Conservation (phyloP, 2,113 vertebrate species). For the Amphiprion ocellaris region DNA sequence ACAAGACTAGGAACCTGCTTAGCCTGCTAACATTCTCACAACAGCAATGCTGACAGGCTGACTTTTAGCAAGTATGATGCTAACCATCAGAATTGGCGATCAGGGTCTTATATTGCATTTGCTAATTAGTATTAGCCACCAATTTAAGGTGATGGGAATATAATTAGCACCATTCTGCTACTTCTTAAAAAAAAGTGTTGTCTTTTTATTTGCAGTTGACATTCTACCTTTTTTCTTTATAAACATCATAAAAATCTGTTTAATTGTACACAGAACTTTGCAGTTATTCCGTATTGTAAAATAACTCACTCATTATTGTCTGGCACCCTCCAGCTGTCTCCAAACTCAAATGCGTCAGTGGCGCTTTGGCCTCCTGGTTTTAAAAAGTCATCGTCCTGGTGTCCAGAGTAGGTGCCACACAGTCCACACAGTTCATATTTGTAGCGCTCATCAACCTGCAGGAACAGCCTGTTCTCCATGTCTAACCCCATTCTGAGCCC, state of each 20-base stretch:
- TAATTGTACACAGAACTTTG: background rate
- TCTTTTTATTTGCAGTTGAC: no score
- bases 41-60: no score
- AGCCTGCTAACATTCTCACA: background rate
- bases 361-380: constrained; percentile 75
- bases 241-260: no score
- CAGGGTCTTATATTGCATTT: no score
- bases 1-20: background rate
- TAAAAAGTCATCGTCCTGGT: constrained; percentile 83
- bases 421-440: constrained; percentile 82
- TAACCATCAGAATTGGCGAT: no score
- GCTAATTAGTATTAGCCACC: no score
- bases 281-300: background rate
- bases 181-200: no score
- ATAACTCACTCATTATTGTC: constrained; percentile 75
- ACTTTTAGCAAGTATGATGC: no score
- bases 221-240: no score
- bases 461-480: constrained; percentile 79
- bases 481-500: constrained; percentile 83
- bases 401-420: constrained; percentile 84
- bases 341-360: constrained; percentile 76
- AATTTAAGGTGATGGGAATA: no score
- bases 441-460: constrained; percentile 84
- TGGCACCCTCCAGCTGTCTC: constrained; percentile 82
- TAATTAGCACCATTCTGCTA: no score